Evolutionary conservation across 2,888 invertebrate genomes (phyloP), one percentile per base, ranked within the genome.

Genomic region (Ectemnius continuus): DNA sequence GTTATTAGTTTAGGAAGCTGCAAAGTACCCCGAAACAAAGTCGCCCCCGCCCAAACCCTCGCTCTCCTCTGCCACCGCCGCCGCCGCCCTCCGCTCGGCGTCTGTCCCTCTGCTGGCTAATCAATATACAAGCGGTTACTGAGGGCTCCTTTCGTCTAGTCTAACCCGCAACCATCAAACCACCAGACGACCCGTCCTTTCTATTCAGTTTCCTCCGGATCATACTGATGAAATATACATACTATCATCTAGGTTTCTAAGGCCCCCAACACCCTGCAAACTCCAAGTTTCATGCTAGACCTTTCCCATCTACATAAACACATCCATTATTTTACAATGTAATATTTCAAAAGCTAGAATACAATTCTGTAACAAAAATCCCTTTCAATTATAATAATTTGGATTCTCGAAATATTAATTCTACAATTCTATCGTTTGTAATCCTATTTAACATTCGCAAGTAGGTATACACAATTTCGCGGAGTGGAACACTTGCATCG

Each of bases 1-100:
- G 87, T 88, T 88, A 88, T 88, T 88, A 86, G 88, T 85, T 87
- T 86, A 88, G 87, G 88, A 88, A 87, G 85, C 86, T 85, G 84
- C 78, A 82, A 85, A 85, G 85, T 85, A 23, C 52, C 64, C 23
- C 59, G 67, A 28, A 67, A 60, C 58, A 47, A 20, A 23, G 48
- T 47, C 16, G 8, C 16, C 46, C 59, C 28, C 23, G 6, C 13
- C 47, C 14, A n/a, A 13, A 5, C 28, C 23, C 14, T 23, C 4
- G 4, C n/a, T n/a, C n/a, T n/a, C n/a, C n/a, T n/a, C n/a, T n/a
- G n/a, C n/a, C n/a, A n/a, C n/a, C n/a, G n/a, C n/a, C n/a, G 2
- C 5, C n/a, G 11, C 11, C 28, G 4, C 46, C 20, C 8, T 23
- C 18, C 4, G 45, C 11, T 26, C n/a, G 11, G 2, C 26, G 23